Conservation (phyloP, 2,113 vertebrate genomes). For the Carollia perspicillata region DNA sequence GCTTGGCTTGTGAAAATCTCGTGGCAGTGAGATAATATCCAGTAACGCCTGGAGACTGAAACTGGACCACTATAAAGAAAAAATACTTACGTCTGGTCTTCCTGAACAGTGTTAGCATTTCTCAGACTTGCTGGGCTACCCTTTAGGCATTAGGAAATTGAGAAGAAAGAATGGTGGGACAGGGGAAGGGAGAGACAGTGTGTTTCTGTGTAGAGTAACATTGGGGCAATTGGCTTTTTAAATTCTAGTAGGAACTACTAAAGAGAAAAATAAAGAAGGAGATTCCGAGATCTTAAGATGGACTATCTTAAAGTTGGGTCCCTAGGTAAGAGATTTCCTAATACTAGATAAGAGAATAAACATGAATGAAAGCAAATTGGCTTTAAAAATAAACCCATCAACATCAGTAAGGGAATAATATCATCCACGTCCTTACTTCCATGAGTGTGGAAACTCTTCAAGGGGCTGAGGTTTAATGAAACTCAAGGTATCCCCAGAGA, state of each 20-base stretch:
- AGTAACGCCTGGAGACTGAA: background rate
- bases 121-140: background rate
- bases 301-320: background rate
- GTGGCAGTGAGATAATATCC: background rate
- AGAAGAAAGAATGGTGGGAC: background rate
- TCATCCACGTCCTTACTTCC: background rate
- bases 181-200: background rate
- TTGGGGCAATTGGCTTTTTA: background rate
- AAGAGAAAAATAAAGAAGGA: background rate
- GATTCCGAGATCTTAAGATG: background rate
- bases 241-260: background rate
- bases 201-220: background rate
- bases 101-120: background rate
- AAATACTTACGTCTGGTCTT: background rate
- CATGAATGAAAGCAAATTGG: conserved; percentile 43
- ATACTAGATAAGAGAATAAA: conserved; percentile 13
- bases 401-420: conserved; percentile 19
- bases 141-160: background rate
- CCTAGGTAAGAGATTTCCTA: conserved; percentile 35
- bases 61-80: background rate
- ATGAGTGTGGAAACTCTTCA: background rate
- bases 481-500: background rate
- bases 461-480: background rate
- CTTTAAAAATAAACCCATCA: conserved; percentile 49
- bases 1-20: background rate